A percentile compares a stretch with the other conserved stretches of the same genome.
phyloP scores from a whole-genome alignment of 2,113 vertebrate genomes.

The Myotis lucifugus region DNA sequence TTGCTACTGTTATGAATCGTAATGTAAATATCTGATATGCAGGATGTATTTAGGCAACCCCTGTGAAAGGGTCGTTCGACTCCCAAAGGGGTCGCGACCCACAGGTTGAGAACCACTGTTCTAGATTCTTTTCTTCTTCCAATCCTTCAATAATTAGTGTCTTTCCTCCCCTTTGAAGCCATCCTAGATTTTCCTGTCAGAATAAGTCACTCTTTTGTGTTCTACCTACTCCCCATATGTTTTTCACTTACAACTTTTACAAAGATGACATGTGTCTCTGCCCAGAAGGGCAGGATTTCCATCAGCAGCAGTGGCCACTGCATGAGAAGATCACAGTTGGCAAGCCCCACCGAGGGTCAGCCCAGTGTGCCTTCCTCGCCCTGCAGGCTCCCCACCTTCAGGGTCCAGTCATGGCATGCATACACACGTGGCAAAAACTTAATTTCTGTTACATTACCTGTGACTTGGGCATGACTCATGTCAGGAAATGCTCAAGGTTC shows the following conservation, averaged over 20 bases:
- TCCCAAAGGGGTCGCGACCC: no score
- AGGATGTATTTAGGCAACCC: no score
- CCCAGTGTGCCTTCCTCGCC: background rate
- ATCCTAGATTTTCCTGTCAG: background rate
- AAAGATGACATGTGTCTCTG: background rate
- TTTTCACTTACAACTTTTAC: background rate
- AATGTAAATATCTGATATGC: no score
- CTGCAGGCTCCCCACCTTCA: no score
- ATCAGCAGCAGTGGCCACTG: background rate
- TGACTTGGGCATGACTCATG: background rate
- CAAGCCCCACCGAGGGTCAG: fast-evolving
- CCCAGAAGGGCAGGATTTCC: background rate
- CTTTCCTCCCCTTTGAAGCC: background rate
- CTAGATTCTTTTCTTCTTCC: background rate
- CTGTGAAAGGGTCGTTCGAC: no score
- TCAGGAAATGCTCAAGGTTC: background rate
- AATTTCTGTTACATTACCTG: background rate
- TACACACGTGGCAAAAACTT: background rate
- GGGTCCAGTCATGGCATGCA: background rate
- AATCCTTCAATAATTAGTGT: background rate
- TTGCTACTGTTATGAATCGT: no score
- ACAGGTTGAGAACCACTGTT: background rate
- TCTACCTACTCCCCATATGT: no score
- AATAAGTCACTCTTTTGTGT: background rate
- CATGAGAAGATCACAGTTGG: background rate